A percentile compares a stretch with the other conserved stretches of the same genome.
These are phyloP conservation scores for Bolinopsis microptera DNA, from an alignment of 37 sponge, comb jelly and placozoan species.

Conservation along the genomic window DNA sequence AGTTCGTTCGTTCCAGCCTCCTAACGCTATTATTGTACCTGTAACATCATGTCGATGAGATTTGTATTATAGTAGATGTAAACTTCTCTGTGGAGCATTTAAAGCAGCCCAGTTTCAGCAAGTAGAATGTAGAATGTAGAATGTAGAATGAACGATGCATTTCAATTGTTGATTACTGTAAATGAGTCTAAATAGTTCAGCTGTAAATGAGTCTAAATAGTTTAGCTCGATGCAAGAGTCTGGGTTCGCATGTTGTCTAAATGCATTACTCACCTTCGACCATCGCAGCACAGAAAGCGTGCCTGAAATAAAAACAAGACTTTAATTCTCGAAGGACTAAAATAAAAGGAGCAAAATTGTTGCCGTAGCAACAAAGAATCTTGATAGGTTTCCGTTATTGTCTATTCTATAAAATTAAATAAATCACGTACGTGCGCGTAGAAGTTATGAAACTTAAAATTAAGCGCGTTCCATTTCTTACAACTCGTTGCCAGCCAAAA, in stretches of 20 bases:
- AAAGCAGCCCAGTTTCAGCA: too few relatives aligned
- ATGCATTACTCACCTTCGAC: background rate
- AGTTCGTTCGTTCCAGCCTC: background rate
- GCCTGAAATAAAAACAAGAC: background rate
- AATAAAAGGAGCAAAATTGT: too few relatives aligned
- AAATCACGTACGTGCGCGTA: background rate
- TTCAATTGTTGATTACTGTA: too few relatives aligned
- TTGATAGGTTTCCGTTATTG: background rate
- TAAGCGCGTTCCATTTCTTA: background rate
- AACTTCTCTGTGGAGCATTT: too few relatives aligned
- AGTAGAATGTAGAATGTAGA: too few relatives aligned
- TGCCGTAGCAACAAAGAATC: background rate
- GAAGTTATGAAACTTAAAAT: background rate
- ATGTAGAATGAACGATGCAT: too few relatives aligned
- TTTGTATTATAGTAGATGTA: too few relatives aligned
- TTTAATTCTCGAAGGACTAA: background rate
- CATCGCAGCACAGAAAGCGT: background rate
- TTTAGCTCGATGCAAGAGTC: too few relatives aligned
- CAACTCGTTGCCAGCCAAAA: background rate
- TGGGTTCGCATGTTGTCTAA: too few relatives aligned
- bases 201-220: too few relatives aligned
- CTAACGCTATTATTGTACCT: background rate
- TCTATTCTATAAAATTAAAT: background rate
- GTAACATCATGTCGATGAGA: background rate
- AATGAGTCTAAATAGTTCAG: too few relatives aligned